Evolutionary conservation across 2,888 invertebrate genomes (phyloP).

Genomic region (Spodoptera exigua): DNA sequence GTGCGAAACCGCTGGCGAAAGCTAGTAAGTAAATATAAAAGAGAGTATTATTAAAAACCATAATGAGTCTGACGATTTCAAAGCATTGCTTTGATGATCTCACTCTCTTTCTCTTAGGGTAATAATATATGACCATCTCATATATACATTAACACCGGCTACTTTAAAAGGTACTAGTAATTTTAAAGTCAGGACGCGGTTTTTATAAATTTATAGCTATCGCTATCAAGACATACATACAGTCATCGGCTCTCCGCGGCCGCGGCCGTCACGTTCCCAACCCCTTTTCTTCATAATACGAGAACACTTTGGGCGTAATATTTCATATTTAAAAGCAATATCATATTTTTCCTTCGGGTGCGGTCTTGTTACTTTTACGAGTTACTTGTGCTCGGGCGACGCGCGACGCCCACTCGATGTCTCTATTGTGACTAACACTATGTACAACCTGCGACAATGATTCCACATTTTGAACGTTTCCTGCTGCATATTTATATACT

Average conservation of each 20-base stretch:
- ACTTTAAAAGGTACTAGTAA: neutral
- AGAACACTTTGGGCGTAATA: conserved; percentile 77
- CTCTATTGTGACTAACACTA: conserved; percentile 4
- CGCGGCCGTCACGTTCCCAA: conserved; percentile 80
- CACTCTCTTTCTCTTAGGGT: too few relatives aligned
- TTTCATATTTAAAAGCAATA: conserved; percentile 87
- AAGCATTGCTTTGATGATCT: too few relatives aligned
- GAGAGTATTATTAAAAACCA: too few relatives aligned
- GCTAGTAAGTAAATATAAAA: too few relatives aligned
- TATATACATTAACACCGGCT: too few relatives aligned
- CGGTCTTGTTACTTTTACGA: conserved; percentile 61
- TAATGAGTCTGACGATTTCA: too few relatives aligned
- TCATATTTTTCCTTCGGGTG: conserved; percentile 78
- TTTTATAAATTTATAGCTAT: conserved; percentile 81
- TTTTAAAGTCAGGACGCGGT: conserved; percentile 60
- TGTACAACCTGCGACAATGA: too few relatives aligned
- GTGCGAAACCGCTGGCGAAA: too few relatives aligned
- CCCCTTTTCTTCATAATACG: conserved; percentile 84
- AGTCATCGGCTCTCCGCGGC: conserved; percentile 51
- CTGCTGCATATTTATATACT: too few relatives aligned
- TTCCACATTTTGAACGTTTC: too few relatives aligned
- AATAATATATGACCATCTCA: too few relatives aligned
- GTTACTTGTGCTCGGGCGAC: conserved; percentile 22
- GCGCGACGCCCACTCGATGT: too few relatives aligned
- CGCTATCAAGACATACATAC: conserved; percentile 79